Percentiles rank a stretch among this genome's conserved stretches.
Conservation (phyloP, 2,113 vertebrate genomes). For the Craseonycteris thonglongyai region DNA sequence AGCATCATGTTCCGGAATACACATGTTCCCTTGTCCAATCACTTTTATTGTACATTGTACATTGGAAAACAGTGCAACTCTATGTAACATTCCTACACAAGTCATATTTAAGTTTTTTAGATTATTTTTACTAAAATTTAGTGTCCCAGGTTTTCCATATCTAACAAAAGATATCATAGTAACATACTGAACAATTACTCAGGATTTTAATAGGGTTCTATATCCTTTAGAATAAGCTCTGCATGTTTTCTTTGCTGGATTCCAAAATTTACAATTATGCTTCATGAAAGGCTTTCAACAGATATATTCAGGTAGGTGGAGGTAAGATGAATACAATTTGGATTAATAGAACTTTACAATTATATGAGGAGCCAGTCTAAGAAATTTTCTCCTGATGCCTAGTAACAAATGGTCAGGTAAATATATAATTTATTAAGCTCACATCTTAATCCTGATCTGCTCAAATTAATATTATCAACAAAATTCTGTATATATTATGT, state of each 20-base stretch:
- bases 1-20: background rate
- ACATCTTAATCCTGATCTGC: background rate
- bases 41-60: background rate
- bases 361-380: background rate
- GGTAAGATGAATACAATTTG: background rate
- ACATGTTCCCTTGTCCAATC: background rate
- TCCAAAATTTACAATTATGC: background rate
- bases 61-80: background rate
- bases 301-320: background rate
- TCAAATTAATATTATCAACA: background rate
- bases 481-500: background rate
- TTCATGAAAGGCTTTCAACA: constrained; percentile 11
- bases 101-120: background rate
- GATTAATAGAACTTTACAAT: background rate
- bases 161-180: background rate
- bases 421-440: background rate
- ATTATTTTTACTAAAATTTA: background rate
- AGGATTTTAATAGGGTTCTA: background rate
- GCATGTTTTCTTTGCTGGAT: background rate
- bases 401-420: background rate
- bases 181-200: background rate
- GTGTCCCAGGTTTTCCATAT: background rate
- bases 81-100: background rate
- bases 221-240: background rate
- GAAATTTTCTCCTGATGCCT: background rate